Evolutionary conservation across 1,140 invertebrate species (phyloP).

Genomic region (Drosophila nigrodunni): DNA sequence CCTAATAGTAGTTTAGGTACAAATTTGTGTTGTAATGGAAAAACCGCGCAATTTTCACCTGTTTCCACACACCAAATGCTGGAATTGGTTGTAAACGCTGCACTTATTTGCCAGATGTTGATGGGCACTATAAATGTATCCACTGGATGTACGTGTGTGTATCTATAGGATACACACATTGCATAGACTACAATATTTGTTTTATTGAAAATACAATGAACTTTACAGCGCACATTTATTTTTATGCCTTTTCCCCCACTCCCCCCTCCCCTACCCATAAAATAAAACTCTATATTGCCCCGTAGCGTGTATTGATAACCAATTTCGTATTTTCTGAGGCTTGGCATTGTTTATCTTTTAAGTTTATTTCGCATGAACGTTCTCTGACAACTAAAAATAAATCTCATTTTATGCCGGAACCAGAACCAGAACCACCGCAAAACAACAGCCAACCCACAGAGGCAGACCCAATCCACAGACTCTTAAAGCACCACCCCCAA

Average conservation of each 20-base stretch:
- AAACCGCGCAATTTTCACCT: conserved; percentile 18
- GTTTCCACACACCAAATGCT: conserved; percentile 8
- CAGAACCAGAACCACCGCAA: conserved; percentile 18
- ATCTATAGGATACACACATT: conserved; percentile 7
- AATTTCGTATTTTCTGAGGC: conserved; percentile 24
- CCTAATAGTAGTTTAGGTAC: not conserved
- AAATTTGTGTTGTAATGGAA: not conserved
- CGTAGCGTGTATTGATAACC: conserved; percentile 24
- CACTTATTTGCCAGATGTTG: conserved; percentile 23
- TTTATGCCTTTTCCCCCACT: conserved; percentile 18
- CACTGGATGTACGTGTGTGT: not conserved
- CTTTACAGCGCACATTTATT: conserved; percentile 48
- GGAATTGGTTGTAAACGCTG: conserved; percentile 5
- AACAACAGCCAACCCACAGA: conserved; percentile 2
- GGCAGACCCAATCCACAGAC: conserved; percentile 33
- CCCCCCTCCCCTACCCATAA: not conserved
- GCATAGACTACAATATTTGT: conserved; percentile 7
- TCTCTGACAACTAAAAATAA: conserved; percentile 30
- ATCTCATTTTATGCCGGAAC: conserved; percentile 3
- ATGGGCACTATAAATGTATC: conserved; percentile 21
- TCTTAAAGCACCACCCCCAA: conserved; percentile 5
- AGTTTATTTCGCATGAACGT: conserved; percentile 25
- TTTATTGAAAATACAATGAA: conserved; percentile 52
- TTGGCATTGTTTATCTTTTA: conserved; percentile 37
- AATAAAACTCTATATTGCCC: not conserved